Conservation (phyloP, 2,113 vertebrate genomes). For the Arizona elegans region DNA sequence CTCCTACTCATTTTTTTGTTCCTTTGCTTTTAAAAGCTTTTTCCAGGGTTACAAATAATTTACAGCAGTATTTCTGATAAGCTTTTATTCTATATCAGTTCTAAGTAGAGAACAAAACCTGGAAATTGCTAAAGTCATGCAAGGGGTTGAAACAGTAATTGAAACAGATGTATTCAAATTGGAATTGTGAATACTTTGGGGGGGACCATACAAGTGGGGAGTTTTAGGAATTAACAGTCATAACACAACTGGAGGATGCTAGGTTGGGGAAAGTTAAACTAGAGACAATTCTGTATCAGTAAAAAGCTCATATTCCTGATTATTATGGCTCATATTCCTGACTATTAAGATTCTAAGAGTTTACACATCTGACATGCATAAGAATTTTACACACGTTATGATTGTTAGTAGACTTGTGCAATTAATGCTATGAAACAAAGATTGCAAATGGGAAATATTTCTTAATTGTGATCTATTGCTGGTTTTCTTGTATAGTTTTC, state of each 20-base stretch:
- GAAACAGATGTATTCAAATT: background rate
- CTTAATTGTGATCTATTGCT: background rate
- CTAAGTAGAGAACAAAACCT: background rate
- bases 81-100: background rate
- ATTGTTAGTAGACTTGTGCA: background rate
- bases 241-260: background rate
- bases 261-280: background rate
- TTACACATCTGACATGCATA: background rate
- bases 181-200: background rate
- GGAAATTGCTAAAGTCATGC: background rate
- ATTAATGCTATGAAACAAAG: background rate
- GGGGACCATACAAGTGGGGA: background rate
- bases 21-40: background rate
- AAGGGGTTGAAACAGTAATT: background rate
- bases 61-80: background rate
- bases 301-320: background rate
- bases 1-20: background rate
- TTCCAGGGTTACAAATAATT: background rate
- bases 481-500: conserved; percentile 5
- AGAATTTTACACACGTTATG: background rate
- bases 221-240: background rate
- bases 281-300: background rate
- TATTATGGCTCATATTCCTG: background rate
- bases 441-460: background rate
- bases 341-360: background rate